Evolutionary conservation across 2,888 invertebrate genomes (phyloP).

Genomic region (Diplazon laetatorius): DNA sequence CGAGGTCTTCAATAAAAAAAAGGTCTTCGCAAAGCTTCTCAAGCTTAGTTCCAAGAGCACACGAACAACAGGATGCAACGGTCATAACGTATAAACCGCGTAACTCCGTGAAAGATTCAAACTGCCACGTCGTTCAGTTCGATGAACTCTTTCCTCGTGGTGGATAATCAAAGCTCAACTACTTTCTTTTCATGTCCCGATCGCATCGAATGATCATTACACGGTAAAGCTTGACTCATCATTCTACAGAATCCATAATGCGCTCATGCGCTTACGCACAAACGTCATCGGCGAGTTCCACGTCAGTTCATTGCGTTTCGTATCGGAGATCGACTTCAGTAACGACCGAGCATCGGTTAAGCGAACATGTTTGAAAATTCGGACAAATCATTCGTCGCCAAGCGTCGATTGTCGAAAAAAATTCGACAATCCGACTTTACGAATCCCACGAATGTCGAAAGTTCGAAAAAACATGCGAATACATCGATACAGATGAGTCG

Average conservation of each 20-base stretch:
- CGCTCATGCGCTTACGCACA: slow-evolving; percentile 6
- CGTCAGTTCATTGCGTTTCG: neutral
- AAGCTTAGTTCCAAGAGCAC: neutral
- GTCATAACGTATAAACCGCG: neutral
- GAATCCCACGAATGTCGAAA: neutral
- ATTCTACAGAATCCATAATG: neutral
- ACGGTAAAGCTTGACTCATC: no score
- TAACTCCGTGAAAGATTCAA: neutral
- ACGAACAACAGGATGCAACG: neutral
- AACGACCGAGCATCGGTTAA: neutral
- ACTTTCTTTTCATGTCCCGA: neutral
- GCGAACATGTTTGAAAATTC: neutral
- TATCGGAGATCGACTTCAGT: neutral
- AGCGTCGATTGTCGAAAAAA: neutral
- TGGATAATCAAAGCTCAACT: neutral
- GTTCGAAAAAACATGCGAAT: slow-evolving; percentile 27
- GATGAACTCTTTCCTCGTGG: neutral
- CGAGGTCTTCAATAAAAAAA: no score
- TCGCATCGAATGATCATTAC: neutral
- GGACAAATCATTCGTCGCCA: no score
- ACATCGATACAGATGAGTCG: slow-evolving; percentile 52
- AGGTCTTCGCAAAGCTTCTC: neutral
- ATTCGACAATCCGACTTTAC: neutral
- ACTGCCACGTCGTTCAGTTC: neutral
- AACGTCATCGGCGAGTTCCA: no score